Conservation (phyloP, 2,113 vertebrate genomes). For the Dipodomys merriami region DNA sequence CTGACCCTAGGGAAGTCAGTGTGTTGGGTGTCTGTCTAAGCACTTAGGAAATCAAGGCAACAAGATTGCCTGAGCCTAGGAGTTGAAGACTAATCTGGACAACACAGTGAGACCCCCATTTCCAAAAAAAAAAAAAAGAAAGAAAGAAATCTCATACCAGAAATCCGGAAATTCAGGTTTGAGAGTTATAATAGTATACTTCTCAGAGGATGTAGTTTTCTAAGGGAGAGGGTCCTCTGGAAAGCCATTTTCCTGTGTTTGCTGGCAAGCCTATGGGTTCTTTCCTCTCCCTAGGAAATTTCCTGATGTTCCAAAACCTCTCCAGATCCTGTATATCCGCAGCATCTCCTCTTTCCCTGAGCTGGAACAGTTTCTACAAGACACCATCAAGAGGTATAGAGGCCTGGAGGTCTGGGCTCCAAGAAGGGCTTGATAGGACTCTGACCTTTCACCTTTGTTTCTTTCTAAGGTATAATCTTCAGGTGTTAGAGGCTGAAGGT, state of each 20-base stretch:
- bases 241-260: background rate
- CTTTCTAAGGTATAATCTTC: conserved; percentile 88
- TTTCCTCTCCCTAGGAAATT: conserved; percentile 83
- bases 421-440: background rate
- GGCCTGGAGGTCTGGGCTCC: background rate
- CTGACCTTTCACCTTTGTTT: background rate
- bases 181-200: background rate
- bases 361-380: conserved; percentile 97
- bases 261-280: background rate
- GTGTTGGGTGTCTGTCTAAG: background rate
- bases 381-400: conserved; percentile 91
- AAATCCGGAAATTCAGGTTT: background rate
- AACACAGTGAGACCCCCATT: background rate
- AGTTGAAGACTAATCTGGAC: background rate
- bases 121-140: too few species aligned
- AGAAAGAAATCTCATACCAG: background rate
- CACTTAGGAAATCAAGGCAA: background rate
- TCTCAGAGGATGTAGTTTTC: background rate
- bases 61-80: background rate
- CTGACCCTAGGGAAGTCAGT: background rate
- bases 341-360: conserved; percentile 93
- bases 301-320: conserved; percentile 86
- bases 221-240: background rate
- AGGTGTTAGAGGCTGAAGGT: conserved; percentile 91
- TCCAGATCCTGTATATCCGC: conserved; percentile 94